Conservation (phyloP, 2,797 vertebrate species). For the Scarus forsteni region DNA sequence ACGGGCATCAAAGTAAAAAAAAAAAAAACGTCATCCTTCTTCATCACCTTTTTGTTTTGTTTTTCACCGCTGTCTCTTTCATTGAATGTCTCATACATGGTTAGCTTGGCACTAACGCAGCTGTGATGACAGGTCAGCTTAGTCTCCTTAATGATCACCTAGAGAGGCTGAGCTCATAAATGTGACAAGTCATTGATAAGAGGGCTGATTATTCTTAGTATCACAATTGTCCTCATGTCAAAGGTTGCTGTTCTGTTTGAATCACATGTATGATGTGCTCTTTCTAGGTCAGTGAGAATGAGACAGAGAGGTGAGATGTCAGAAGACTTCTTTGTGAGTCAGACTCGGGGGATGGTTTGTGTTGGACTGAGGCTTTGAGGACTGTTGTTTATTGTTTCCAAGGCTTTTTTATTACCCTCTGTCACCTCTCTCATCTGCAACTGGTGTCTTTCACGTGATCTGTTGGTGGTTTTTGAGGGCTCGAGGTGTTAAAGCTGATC, state of each 20-base stretch:
- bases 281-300: conserved; percentile 67
- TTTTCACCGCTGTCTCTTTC: background rate
- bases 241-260: conserved; percentile 31
- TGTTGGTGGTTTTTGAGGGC: conserved; percentile 33
- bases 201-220: conserved; percentile 9
- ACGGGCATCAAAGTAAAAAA: conserved; percentile 30
- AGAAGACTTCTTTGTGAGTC: conserved; percentile 11
- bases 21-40: conserved; percentile 5
- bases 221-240: conserved; percentile 13
- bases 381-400: background rate
- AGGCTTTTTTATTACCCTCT: conserved; percentile 13
- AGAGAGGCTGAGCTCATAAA: conserved; percentile 24
- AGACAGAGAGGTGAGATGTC: conserved; percentile 62
- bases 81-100: background rate
- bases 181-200: conserved; percentile 23
- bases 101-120: background rate
- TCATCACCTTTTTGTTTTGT: background rate
- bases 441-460: conserved; percentile 7
- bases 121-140: conserved; percentile 2
- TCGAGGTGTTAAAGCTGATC: conserved; percentile 43
- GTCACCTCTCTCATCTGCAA: conserved; percentile 31
- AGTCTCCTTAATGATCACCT: conserved; percentile 5
- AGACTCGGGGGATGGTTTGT: conserved; percentile 14
- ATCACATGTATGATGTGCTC: conserved; percentile 57
- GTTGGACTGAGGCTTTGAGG: background rate